Evolutionary conservation across 1,140 invertebrate species (phyloP), one percentile per base, ranked within the genome.

Genomic region (Drosophila santomea): DNA sequence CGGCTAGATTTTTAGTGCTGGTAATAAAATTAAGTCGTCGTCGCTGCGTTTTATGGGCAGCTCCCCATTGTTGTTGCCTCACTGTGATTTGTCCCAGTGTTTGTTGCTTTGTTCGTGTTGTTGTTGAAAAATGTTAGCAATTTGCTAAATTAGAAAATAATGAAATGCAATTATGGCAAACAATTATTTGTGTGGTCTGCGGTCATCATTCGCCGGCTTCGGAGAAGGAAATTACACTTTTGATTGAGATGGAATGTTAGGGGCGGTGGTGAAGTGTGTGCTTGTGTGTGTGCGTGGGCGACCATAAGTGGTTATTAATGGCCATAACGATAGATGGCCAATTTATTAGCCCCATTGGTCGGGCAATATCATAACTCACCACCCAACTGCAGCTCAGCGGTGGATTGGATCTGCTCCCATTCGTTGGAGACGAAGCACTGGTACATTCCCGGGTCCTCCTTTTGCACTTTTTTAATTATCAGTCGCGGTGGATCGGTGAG

Each of bases 371-470:
- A 48, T 54, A 45, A 67, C 78, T 74, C 41, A 98, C 97, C 96
- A 78, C 97, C 97, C 69, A 98, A 95, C 73, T 95, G 94, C 8
- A 98, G 94, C 90, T 97, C 96, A 1, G 97, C 95, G 11, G 95
- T 96, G 0, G 96, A 96, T 89, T 97, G 96, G 20, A 95, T 96
- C 93, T 97, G 96, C 85, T 97, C 96, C 92, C 95, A 96, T 63
- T 97, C 96, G 79, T 97, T 97, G 74, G 95, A 95, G 3, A 96
- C 97, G 71, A 97, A 96, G 92, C 98, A 99, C 78, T 98, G 97
- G 93, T 98, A 98, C 94, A 97, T 96, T n/a, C 91, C 92, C 0
- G 92, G 91, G 62, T 92, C 92, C 41, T 92, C 92, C 50, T 92
- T 92, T 48, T 92, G 91, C 59, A 92, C 88, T 38, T 92, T 92